These are phyloP conservation scores for Chionis minor DNA, from an alignment of 2,113 vertebrate genomes.

Conservation along the genomic window DNA sequence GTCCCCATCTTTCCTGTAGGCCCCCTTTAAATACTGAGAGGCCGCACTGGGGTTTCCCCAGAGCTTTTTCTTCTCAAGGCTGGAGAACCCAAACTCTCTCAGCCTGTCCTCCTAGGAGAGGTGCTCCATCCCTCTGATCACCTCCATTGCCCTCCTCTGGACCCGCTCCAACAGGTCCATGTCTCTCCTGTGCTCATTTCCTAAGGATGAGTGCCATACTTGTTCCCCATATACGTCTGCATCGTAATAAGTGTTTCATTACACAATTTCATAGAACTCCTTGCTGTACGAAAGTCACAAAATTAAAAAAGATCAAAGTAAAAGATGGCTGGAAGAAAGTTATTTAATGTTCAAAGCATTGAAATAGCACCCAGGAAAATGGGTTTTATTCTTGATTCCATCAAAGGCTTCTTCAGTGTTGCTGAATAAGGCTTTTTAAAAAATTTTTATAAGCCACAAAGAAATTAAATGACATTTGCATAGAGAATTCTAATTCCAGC, in stretches of 20 bases:
- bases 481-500: neutral
- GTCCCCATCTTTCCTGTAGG: neutral
- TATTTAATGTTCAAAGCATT: conserved; percentile 7
- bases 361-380: neutral
- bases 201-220: neutral
- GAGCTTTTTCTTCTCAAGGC: neutral
- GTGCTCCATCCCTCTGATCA: neutral
- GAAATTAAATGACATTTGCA: neutral
- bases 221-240: neutral
- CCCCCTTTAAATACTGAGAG: neutral
- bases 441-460: neutral
- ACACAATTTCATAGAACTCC: neutral
- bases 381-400: neutral
- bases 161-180: neutral
- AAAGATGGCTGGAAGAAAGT: neutral
- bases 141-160: neutral
- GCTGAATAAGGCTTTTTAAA: neutral
- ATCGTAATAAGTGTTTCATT: neutral
- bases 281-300: neutral
- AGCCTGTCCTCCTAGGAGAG: neutral
- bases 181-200: neutral
- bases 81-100: neutral
- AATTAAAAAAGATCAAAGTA: conserved; percentile 1
- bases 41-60: neutral
- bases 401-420: neutral